phyloP scores from a whole-genome alignment of 2,113 vertebrate species.

The Ptilonorhynchus violaceus region DNA sequence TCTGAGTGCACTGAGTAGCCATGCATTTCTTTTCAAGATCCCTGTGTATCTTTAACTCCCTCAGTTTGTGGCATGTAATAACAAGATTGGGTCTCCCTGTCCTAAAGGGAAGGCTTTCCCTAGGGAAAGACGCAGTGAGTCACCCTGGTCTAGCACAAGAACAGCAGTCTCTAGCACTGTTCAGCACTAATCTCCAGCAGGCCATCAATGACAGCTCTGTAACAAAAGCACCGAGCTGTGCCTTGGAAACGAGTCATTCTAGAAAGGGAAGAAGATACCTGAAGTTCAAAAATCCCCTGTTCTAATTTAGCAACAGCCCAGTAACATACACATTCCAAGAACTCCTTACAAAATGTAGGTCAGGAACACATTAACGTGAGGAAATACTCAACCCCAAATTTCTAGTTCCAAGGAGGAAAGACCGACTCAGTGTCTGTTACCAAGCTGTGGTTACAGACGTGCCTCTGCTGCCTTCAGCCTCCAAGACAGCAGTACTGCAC shows the following conservation, averaged over 20 bases:
- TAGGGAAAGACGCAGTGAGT: background rate
- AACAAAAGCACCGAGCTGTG: background rate
- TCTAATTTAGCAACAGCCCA: background rate
- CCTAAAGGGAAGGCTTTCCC: background rate
- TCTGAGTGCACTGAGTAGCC: fast-evolving
- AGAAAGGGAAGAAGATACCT: background rate
- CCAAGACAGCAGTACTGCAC: background rate
- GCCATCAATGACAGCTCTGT: background rate
- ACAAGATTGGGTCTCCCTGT: background rate
- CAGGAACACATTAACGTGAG: fast-evolving
- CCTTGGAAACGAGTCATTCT: background rate
- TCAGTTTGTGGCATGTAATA: background rate
- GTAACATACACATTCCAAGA: background rate
- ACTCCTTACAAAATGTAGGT: background rate
- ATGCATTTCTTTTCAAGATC: background rate
- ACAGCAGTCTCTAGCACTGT: background rate
- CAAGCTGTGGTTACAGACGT: background rate
- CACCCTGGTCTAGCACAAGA: background rate
- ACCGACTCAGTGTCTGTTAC: fast-evolving
- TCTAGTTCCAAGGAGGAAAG: background rate
- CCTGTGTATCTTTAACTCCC: background rate
- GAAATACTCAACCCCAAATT: background rate
- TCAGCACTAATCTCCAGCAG: background rate
- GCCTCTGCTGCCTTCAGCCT: background rate
- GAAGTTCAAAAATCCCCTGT: background rate